Conservation (phyloP, 1,140 invertebrate genomes). For the Lepidurus couesii region DNA sequence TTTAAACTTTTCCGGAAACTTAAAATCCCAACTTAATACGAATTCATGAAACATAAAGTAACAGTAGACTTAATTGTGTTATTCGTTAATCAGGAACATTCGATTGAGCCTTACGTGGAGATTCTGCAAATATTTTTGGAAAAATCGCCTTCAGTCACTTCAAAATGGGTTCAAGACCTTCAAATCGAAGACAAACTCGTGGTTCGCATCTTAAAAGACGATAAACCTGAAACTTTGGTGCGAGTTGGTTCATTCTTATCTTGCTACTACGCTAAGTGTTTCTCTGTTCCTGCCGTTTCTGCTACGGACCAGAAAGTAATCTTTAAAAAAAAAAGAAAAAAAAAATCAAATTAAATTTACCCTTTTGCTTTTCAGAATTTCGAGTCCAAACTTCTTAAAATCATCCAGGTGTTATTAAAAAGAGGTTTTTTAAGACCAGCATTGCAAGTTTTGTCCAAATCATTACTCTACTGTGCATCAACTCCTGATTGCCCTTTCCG, state of each 20-base stretch:
- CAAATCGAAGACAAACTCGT: neutral
- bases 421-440: neutral
- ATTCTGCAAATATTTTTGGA: neutral
- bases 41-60: neutral
- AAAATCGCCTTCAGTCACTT: neutral
- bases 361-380: neutral
- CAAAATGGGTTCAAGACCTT: neutral
- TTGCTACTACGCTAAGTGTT: neutral
- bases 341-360: neutral
- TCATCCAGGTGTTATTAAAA: neutral
- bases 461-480: neutral
- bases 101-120: neutral
- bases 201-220: neutral
- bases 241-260: neutral
- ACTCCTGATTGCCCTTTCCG: neutral
- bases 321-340: neutral
- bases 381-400: conserved; percentile 1
- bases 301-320: neutral
- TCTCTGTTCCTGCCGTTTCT: neutral
- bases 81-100: neutral
- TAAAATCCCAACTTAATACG: neutral
- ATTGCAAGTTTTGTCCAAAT: neutral
- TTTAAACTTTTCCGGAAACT: neutral
- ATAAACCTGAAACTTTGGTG: neutral
- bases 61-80: neutral